phyloP scores from a whole-genome alignment of 2,797 vertebrate species.

The Scomberomorus guttatus region DNA sequence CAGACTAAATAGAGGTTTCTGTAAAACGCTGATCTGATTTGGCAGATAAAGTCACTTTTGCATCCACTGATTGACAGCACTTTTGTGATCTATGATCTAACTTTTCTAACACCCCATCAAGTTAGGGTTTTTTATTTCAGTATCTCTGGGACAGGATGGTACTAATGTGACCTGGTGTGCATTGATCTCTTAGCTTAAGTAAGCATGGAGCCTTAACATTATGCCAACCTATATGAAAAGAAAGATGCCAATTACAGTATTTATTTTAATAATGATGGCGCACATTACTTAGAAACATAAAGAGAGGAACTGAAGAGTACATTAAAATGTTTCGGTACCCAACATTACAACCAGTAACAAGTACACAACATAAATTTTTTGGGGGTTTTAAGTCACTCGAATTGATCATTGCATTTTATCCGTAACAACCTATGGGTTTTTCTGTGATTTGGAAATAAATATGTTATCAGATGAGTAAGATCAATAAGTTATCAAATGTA shows the following conservation, averaged over 20 bases:
- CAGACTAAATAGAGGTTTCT: slow-evolving; percentile 20
- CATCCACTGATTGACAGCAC: slow-evolving; percentile 41
- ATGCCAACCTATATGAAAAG: not conserved
- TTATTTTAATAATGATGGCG: not conserved
- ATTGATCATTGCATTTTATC: not conserved
- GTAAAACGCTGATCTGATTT: slow-evolving; percentile 34
- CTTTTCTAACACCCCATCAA: slow-evolving; percentile 29
- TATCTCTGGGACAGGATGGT: not conserved
- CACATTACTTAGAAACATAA: not conserved
- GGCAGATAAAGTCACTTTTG: slow-evolving; percentile 46
- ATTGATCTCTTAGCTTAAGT: not conserved
- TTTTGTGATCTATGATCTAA: slow-evolving; percentile 37
- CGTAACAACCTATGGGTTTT: not conserved
- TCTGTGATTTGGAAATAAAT: slow-evolving; percentile 8
- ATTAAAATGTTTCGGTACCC: not conserved
- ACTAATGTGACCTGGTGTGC: slow-evolving; percentile 25
- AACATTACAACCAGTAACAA: not conserved
- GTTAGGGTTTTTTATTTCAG: not conserved
- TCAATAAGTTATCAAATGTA: slow-evolving; percentile 5
- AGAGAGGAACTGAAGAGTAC: not conserved
- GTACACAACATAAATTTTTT: not conserved
- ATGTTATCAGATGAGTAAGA: not conserved
- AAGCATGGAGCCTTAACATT: not conserved
- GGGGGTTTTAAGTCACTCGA: not conserved
- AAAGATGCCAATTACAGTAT: not conserved